Conservation (phyloP, 2,113 vertebrate genomes). For the Notiomystis cincta region DNA sequence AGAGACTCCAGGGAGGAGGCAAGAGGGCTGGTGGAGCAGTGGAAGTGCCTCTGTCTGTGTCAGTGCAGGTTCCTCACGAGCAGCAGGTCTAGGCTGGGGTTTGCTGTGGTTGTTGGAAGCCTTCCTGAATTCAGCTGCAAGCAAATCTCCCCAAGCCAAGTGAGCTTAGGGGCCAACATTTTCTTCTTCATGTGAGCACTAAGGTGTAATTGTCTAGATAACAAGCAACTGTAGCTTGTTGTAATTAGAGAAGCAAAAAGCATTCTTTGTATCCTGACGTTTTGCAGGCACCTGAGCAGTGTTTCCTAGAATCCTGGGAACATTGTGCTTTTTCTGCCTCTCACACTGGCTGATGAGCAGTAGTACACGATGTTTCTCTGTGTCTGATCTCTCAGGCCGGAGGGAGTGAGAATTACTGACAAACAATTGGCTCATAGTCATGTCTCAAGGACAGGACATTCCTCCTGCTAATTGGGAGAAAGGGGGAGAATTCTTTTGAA, state of each 20-base stretch:
- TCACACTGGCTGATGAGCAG: neutral
- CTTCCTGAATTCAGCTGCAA: neutral
- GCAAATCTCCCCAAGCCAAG: neutral
- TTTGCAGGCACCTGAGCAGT: neutral
- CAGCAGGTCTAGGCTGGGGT: neutral
- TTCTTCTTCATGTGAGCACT: neutral
- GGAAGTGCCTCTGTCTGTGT: neutral
- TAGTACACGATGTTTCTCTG: neutral
- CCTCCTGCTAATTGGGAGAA: neutral
- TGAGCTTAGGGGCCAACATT: neutral
- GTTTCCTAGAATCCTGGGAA: neutral
- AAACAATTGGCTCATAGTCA: neutral
- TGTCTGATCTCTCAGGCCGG: neutral
- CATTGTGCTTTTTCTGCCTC: neutral
- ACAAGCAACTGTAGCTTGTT: neutral
- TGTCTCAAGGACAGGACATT: constrained; percentile 25
- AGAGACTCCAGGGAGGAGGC: neutral
- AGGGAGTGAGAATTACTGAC: neutral
- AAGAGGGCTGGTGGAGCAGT: neutral
- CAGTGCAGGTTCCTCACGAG: fast-evolving
- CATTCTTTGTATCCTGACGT: neutral
- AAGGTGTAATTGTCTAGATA: neutral
- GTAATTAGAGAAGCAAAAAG: neutral
- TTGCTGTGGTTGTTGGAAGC: neutral
- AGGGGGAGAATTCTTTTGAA: neutral